Evolutionary conservation across 2,113 vertebrate genomes (phyloP).

Genomic region (Chlamydotis undulata): DNA sequence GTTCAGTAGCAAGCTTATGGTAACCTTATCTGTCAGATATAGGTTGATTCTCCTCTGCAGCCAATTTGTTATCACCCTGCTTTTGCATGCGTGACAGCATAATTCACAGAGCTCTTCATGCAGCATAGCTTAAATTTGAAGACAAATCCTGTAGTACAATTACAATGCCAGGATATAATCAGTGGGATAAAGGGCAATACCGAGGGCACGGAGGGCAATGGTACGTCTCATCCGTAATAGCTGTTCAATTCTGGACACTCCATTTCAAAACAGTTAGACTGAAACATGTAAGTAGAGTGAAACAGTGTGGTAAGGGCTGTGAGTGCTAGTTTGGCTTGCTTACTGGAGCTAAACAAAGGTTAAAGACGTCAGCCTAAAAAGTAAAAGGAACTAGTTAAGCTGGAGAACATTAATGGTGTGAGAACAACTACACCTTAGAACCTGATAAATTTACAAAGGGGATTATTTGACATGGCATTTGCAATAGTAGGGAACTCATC

Average conservation of each 20-base stretch:
- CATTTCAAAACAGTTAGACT: neutral
- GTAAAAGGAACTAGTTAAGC: neutral
- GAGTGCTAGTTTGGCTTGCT: neutral
- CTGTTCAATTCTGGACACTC: neutral
- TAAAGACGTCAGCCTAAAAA: neutral
- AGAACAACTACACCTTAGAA: neutral
- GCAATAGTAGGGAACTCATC: neutral
- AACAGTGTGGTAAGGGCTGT: neutral
- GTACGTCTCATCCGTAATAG: neutral
- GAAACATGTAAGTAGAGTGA: neutral
- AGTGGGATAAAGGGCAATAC: neutral
- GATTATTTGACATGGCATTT: neutral
- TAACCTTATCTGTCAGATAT: neutral
- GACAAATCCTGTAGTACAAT: neutral
- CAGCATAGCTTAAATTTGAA: neutral
- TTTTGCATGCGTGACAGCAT: neutral
- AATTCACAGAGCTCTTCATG: neutral
- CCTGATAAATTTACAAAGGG: neutral
- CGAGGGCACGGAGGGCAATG: neutral
- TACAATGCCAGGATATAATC: neutral
- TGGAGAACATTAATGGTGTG: neutral
- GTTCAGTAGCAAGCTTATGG: neutral
- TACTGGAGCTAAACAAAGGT: neutral
- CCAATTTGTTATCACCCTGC: neutral
- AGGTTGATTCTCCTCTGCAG: neutral